Conservation (phyloP, 2,888 invertebrate genomes). For the Amiota communis region DNA sequence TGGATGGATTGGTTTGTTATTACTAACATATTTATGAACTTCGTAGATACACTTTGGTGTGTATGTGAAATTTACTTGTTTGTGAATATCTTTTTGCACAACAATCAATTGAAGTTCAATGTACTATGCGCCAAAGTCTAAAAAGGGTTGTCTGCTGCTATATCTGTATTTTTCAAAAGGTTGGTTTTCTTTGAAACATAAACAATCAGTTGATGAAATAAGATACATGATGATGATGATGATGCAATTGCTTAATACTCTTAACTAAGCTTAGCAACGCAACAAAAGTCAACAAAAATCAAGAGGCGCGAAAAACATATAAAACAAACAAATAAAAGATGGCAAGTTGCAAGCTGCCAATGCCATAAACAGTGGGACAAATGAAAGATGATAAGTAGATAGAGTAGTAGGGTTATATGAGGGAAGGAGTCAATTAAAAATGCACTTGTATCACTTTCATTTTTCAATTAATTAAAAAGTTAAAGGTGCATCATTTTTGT, state of each 20-base stretch:
- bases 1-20: background rate
- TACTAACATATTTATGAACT: background rate
- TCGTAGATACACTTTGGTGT: background rate
- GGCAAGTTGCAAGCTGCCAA: conserved; percentile 34
- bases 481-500: background rate
- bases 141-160: conserved; percentile 56
- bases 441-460: conserved; percentile 3
- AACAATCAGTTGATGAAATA: conserved; percentile 64
- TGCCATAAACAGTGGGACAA: conserved; percentile 44
- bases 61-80: conserved; percentile 15
- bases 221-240: conserved; percentile 43
- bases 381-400: no score
- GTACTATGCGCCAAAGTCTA: conserved; percentile 41
- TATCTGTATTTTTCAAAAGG: conserved; percentile 49
- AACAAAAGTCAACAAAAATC: background rate
- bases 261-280: background rate
- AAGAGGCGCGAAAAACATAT: conserved; percentile 11
- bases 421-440: background rate
- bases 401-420: no score
- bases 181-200: conserved; percentile 57
- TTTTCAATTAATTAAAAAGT: conserved; percentile 3
- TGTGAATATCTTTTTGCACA: background rate
- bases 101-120: conserved; percentile 51
- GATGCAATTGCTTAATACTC: conserved; percentile 22
- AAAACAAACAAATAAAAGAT: conserved; percentile 31